These are phyloP conservation scores for Orthosia gothica DNA, from an alignment of 2,888 invertebrate species.

Conservation along the genomic window DNA sequence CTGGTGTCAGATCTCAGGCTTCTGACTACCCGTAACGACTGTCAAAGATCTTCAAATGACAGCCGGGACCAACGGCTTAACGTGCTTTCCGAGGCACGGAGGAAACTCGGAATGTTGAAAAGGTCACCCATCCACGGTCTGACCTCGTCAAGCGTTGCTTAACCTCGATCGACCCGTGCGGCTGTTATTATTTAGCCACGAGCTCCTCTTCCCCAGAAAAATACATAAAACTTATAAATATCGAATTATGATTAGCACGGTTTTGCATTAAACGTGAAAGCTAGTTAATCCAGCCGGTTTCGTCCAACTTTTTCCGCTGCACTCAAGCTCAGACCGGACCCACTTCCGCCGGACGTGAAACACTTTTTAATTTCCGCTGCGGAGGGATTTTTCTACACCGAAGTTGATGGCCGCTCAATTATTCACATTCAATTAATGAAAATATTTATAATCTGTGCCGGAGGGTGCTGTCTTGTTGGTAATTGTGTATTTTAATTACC, in stretches of 20 bases:
- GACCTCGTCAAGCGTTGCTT: too few species aligned
- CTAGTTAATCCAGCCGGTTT: slow-evolving; percentile 79
- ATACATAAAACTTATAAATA: slow-evolving; percentile 55
- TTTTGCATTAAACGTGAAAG: slow-evolving; percentile 69
- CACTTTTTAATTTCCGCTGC: slow-evolving; percentile 90
- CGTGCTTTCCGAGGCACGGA: too few species aligned
- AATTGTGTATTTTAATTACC: slow-evolving; percentile 23
- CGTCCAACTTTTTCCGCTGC: slow-evolving; percentile 85
- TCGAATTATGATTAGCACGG: slow-evolving; percentile 60
- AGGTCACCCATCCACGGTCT: too few species aligned
- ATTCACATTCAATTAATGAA: slow-evolving; percentile 90
- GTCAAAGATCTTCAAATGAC: too few species aligned
- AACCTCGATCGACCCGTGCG: too few species aligned
- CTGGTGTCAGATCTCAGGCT: too few species aligned
- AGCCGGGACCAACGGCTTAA: too few species aligned
- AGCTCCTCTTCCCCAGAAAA: not conserved
- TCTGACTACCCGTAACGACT: too few species aligned
- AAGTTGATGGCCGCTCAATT: slow-evolving; percentile 86
- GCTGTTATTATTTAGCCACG: too few species aligned
- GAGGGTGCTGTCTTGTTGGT: slow-evolving; percentile 38
- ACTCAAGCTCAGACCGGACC: slow-evolving; percentile 81
- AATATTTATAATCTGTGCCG: slow-evolving; percentile 78
- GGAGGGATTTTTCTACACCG: slow-evolving; percentile 88
- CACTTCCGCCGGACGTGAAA: slow-evolving; percentile 84
- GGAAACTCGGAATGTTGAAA: too few species aligned